Conservation (phyloP, 2,888 invertebrate species). For the Temnothorax ravouxi region DNA sequence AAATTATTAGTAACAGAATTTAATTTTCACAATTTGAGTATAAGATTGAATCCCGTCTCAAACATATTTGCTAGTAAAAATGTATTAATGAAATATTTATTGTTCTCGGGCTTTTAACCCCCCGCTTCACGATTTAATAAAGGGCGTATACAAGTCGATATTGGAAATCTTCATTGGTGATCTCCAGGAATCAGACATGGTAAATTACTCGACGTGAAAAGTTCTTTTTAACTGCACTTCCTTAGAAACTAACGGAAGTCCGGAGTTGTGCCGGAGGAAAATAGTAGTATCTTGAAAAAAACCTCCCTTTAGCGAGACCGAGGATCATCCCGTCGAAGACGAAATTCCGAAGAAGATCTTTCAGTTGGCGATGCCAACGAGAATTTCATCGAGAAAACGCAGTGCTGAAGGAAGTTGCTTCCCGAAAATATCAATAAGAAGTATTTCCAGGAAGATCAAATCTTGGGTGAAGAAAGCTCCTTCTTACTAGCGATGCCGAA, state of each 20-base stretch:
- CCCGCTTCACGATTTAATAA: not conserved
- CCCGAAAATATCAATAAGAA: not conserved
- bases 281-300: not conserved
- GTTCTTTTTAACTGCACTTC: not conserved
- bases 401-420: not conserved
- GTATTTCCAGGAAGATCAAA: slow-evolving; percentile 9
- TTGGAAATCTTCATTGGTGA: not conserved
- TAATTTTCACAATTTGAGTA: not conserved
- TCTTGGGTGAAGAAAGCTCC: not conserved
- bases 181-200: not conserved
- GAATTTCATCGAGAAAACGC: not conserved
- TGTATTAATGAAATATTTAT: not conserved
- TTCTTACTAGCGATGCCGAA: not conserved
- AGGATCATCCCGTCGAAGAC: not conserved
- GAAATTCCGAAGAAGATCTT: not conserved
- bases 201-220: not conserved
- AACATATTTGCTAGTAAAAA: not conserved
- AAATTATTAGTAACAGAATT: not conserved
- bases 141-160: not conserved
- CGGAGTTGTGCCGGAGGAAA: not conserved
- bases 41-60: not conserved
- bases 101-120: not conserved
- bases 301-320: not conserved
- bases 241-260: not conserved
- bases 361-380: not conserved